Conservation (phyloP, 2,797 vertebrate genomes). For the Xyrichtys novacula region DNA sequence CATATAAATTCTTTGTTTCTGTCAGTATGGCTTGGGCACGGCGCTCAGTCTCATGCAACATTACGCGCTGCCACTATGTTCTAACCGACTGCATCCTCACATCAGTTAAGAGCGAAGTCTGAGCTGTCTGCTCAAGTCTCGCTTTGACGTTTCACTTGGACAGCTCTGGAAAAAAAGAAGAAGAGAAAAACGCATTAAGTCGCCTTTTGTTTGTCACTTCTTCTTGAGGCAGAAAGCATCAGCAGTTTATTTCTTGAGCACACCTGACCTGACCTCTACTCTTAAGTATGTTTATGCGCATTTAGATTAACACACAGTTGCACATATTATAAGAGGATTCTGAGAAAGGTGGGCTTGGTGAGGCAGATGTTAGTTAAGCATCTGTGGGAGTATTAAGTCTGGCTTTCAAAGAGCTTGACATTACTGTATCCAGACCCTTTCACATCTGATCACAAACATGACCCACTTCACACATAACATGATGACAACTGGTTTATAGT, state of each 20-base stretch:
- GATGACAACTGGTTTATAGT: slow-evolving; percentile 18
- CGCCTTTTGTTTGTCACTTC: slow-evolving; percentile 22
- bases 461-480: slow-evolving; percentile 51
- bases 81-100: slow-evolving; percentile 31
- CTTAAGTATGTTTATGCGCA: slow-evolving; percentile 19
- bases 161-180: not conserved
- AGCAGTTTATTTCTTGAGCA: not conserved
- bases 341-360: slow-evolving; percentile 50
- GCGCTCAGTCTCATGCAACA: slow-evolving; percentile 35
- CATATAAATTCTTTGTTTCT: slow-evolving; percentile 44
- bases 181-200: slow-evolving; percentile 5
- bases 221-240: slow-evolving; percentile 15
- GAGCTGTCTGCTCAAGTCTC: slow-evolving; percentile 22
- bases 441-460: slow-evolving; percentile 49
- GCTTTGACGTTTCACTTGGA: slow-evolving; percentile 18
- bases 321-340: slow-evolving; percentile 10
- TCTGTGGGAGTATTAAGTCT: slow-evolving; percentile 37
- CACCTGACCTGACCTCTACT: not conserved
- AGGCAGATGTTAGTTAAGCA: slow-evolving; percentile 60
- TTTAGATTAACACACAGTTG: slow-evolving; percentile 3
- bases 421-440: slow-evolving; percentile 59
- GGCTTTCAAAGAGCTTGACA: slow-evolving; percentile 42
- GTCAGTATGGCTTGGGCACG: slow-evolving; percentile 28
- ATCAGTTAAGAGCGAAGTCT: slow-evolving; percentile 40
- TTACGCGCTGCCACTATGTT: slow-evolving; percentile 28